These are phyloP conservation scores for Conus canariensis DNA, from an alignment of 2,888 invertebrate species.

Conservation along the genomic window DNA sequence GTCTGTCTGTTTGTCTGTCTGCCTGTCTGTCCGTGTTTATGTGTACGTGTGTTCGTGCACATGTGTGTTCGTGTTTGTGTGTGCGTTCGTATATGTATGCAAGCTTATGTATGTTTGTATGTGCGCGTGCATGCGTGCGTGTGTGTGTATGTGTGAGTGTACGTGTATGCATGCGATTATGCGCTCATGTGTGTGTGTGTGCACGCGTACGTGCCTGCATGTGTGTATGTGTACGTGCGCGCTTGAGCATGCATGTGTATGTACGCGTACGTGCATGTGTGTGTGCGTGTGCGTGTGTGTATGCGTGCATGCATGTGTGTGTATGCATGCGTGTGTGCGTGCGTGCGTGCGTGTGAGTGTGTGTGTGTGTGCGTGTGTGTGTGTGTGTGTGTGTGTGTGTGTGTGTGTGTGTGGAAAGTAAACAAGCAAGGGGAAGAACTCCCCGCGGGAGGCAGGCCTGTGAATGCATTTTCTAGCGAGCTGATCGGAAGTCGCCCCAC, in stretches of 20 bases:
- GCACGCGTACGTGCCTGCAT: background rate
- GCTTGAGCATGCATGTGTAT: background rate
- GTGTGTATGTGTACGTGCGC: constrained; percentile 16
- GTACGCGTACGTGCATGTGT: background rate
- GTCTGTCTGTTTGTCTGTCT: too few species aligned
- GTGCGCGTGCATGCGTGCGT: background rate
- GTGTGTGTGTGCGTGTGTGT: constrained; percentile 13
- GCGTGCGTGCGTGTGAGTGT: background rate
- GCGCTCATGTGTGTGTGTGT: too few species aligned
- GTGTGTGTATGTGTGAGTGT: too few species aligned
- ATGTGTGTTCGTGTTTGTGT: too few species aligned
- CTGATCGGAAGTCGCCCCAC: background rate
- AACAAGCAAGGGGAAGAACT: background rate
- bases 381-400: background rate
- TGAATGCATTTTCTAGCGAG: background rate
- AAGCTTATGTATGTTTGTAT: too few species aligned
- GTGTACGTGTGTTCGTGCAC: too few species aligned
- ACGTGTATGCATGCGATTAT: too few species aligned
- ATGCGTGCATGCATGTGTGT: background rate
- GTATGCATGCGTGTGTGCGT: background rate
- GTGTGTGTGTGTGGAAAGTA: constrained; percentile 1
- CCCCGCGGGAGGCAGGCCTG: background rate
- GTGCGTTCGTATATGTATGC: too few species aligned
- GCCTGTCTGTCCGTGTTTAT: too few species aligned
- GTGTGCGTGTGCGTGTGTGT: constrained; percentile 6